Conservation (phyloP, 2,113 vertebrate species). For the Neodontobutis hainanensis region DNA sequence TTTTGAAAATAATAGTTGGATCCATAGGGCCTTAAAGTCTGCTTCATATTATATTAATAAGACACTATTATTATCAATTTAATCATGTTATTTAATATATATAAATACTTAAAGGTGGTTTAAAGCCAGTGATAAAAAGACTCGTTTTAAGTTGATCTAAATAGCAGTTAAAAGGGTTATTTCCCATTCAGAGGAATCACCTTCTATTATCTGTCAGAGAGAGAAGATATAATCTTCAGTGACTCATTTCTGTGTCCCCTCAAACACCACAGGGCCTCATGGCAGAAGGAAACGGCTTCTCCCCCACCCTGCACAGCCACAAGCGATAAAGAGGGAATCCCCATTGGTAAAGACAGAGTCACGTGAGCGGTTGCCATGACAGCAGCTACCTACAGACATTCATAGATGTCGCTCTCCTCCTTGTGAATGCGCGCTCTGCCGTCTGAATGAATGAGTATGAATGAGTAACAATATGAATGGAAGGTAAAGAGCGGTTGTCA, state of each 20-base stretch:
- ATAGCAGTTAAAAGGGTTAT: conserved; percentile 4
- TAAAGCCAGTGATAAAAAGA: too few species aligned
- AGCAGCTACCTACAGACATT: conserved; percentile 61
- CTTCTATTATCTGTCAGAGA: conserved; percentile 6
- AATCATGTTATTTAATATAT: too few species aligned
- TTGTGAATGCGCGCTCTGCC: conserved; percentile 5
- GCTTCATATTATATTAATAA: too few species aligned
- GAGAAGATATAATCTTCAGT: conserved; percentile 23
- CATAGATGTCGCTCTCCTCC: conserved; percentile 13
- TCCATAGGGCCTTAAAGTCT: too few species aligned
- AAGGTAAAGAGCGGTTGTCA: neutral
- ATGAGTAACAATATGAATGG: conserved; percentile 63
- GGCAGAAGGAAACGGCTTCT: conserved; percentile 4
- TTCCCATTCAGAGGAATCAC: conserved; percentile 23
- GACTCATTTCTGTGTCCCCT: conserved; percentile 60
- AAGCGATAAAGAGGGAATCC: conserved; percentile 45
- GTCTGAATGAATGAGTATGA: conserved; percentile 58
- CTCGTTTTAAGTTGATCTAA: neutral
- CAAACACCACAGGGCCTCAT: conserved; percentile 37
- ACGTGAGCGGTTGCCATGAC: conserved; percentile 70
- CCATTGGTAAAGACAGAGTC: conserved; percentile 57
- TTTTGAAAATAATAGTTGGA: too few species aligned
- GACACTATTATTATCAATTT: too few species aligned
- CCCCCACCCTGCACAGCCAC: conserved; percentile 17
- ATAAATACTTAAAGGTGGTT: too few species aligned